Percentiles rank a stretch among this genome's conserved stretches.
Conservation (phyloP, 2,113 vertebrate genomes). For the Scortum barcoo region DNA sequence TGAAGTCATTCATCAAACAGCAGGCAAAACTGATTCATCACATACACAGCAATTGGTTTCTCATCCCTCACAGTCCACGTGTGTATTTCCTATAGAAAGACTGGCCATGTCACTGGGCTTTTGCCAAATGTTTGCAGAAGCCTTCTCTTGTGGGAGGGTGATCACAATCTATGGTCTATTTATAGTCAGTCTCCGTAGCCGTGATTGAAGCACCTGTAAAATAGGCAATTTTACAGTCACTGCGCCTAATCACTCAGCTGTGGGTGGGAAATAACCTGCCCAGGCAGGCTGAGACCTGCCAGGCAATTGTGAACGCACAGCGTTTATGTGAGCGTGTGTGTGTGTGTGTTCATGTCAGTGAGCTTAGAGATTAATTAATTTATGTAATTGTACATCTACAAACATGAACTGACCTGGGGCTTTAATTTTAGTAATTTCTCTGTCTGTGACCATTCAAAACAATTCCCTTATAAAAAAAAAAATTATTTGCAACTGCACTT, state of each 20-base stretch:
- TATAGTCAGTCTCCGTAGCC: slow-evolving; percentile 74
- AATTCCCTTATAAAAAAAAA: slow-evolving; percentile 20
- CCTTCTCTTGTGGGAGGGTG: slow-evolving; percentile 65
- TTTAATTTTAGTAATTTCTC: slow-evolving; percentile 5
- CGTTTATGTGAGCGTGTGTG: slow-evolving; percentile 5
- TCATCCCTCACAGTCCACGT: slow-evolving; percentile 40
- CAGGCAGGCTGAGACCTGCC: slow-evolving; percentile 70
- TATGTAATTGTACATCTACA: slow-evolving; percentile 11
- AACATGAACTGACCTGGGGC: slow-evolving; percentile 9
- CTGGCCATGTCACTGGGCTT: slow-evolving; percentile 41
- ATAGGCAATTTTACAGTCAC: slow-evolving; percentile 84
- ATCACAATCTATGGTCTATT: slow-evolving; percentile 80
- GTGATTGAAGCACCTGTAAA: slow-evolving; percentile 82
- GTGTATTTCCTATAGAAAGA: slow-evolving; percentile 30
- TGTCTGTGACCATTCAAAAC: slow-evolving; percentile 27
- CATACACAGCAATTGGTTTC: slow-evolving; percentile 37
- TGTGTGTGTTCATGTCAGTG: slow-evolving; percentile 10
- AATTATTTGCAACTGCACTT: slow-evolving; percentile 15
- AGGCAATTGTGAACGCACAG: slow-evolving; percentile 22
- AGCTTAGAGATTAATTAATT: slow-evolving; percentile 16
- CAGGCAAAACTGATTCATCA: slow-evolving; percentile 43
- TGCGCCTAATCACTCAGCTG: slow-evolving; percentile 82
- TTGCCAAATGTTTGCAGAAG: slow-evolving; percentile 72
- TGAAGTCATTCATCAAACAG: slow-evolving; percentile 55
- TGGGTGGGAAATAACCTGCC: slow-evolving; percentile 79